Conservation (phyloP, 1,140 invertebrate genomes). For the Reticulitermes speratus region DNA sequence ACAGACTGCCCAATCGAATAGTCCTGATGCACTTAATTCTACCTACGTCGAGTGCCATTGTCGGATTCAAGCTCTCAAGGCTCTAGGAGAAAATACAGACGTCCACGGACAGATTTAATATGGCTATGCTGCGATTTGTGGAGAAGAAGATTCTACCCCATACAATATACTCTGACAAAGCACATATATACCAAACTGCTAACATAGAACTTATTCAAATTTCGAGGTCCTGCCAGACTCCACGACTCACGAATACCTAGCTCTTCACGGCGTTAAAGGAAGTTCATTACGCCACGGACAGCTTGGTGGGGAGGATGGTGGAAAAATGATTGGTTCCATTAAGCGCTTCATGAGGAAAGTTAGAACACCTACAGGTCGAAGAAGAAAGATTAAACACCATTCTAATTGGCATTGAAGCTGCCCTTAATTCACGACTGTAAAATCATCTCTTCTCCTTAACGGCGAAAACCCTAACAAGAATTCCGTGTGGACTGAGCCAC, state of each 20-base stretch:
- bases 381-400: too few species aligned
- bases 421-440: neutral
- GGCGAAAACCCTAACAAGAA: neutral
- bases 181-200: neutral
- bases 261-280: neutral
- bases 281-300: neutral
- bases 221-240: neutral
- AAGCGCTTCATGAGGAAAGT: neutral
- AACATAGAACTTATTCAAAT: neutral
- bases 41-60: too few species aligned
- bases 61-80: too few species aligned
- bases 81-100: too few species aligned
- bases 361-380: too few species aligned
- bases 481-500: neutral
- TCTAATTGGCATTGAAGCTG: too few species aligned
- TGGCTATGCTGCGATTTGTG: too few species aligned
- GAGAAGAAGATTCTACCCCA: too few species aligned
- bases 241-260: conserved; percentile 24
- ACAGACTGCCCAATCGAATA: too few species aligned
- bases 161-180: too few species aligned
- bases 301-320: neutral
- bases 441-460: neutral
- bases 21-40: too few species aligned
- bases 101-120: too few species aligned
- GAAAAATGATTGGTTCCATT: neutral